Conservation (phyloP, 2,113 vertebrate genomes). For the Platycercus adscitus region DNA sequence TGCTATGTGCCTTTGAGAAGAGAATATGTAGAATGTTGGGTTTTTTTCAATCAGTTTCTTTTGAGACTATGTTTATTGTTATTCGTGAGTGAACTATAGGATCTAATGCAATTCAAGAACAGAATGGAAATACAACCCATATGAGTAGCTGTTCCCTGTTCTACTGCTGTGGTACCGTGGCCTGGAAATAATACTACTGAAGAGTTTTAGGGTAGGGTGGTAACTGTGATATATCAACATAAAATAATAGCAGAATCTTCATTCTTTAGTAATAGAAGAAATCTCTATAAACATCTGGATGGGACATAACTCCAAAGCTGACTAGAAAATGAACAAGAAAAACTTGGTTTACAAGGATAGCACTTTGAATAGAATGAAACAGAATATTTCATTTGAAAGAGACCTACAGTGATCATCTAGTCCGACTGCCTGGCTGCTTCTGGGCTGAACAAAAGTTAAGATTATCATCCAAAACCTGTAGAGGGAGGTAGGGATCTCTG, state of each 20-base stretch:
- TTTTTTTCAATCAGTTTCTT: neutral
- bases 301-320: neutral
- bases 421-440: neutral
- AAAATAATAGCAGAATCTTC: neutral
- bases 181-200: neutral
- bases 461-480: neutral
- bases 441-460: neutral
- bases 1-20: neutral
- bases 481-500: neutral
- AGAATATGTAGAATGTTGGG: neutral
- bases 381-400: neutral
- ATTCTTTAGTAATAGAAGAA: neutral
- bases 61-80: neutral
- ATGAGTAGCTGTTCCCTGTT: neutral
- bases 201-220: neutral
- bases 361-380: neutral
- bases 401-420: fast-evolving
- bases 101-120: neutral
- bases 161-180: neutral
- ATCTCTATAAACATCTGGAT: neutral
- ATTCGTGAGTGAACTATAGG: neutral
- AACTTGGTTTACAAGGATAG: neutral
- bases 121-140: neutral
- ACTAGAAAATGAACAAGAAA: neutral
- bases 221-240: neutral